These are phyloP conservation scores for Lagocephalus sceleratus DNA, from an alignment of 2,797 vertebrate genomes.

Conservation along the genomic window DNA sequence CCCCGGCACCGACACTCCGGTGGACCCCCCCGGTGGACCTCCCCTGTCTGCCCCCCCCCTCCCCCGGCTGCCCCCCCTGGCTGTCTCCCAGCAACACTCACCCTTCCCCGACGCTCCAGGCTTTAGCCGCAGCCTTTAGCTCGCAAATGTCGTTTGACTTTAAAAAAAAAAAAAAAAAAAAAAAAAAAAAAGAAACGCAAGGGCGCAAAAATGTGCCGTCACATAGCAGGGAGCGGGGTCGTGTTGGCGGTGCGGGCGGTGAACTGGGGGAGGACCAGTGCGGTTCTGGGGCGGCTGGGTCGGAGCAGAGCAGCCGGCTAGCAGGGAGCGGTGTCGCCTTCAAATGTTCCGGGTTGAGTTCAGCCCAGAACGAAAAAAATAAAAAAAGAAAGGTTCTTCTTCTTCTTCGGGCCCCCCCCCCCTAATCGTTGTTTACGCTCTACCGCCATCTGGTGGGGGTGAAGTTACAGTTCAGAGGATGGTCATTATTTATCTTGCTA, in stretches of 20 bases:
- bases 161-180: not conserved
- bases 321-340: conserved; percentile 38
- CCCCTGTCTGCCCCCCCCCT: too few relatives aligned
- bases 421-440: not conserved
- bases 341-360: conserved; percentile 37
- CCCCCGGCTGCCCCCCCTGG: too few relatives aligned
- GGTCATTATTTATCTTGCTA: not conserved
- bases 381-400: conserved; percentile 32
- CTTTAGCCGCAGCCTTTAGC: conserved; percentile 8
- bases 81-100: too few relatives aligned
- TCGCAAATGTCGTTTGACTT: not conserved
- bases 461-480: not conserved
- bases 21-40: too few relatives aligned
- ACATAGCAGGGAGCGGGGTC: conserved; percentile 30
- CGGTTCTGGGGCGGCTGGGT: too few relatives aligned
- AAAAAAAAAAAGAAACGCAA: not conserved
- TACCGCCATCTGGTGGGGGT: not conserved
- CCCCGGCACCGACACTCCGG: too few relatives aligned
- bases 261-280: too few relatives aligned
- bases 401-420: not conserved
- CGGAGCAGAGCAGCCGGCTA: conserved; percentile 47
- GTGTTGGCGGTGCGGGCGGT: too few relatives aligned
- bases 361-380: conserved; percentile 24
- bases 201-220: conserved; percentile 22
- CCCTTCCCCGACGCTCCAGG: conserved; percentile 48